Evolutionary conservation across 2,888 invertebrate species (phyloP), one percentile per base, ranked within the genome.

Genomic region (Diabrotica balteata): DNA sequence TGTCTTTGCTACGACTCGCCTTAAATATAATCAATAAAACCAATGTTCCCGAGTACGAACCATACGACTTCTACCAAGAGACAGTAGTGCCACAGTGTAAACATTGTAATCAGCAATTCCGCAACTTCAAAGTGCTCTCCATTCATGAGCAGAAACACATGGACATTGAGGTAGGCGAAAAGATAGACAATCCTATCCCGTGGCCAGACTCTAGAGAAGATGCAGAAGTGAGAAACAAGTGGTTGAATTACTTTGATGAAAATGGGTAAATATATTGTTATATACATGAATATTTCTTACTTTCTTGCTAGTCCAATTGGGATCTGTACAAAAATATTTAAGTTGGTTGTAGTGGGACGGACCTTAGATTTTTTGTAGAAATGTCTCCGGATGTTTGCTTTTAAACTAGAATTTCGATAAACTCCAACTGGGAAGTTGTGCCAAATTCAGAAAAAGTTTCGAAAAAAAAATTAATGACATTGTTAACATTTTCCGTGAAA

Each of bases 111-210:
- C 60, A 76, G 64, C 72, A 75, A 44, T 83, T 82, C 69, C 77
- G 76, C 44, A 80, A 80, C 65, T 72, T 78, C 17, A 79, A 80
- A 59, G 70, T 80, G 7, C 72, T 84, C 59, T 81, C 84, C 0
- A 43, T 79, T 10, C 84, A 84, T 65, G 84, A 84, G 75, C 63
- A 78, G 2, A 55, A 64, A 3, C 84, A 84, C 68, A 81, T 84
- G 64, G 81, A 79, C 62, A 78, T 83, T 10, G 81, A 82, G 54
- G 70, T 83, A 53, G 80, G 77, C 17, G 80, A 80, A 49, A 79
- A 77, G 70, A 81, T 84, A 5, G 84, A 84, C 69, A 75, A 76
- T 52, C 78, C 80, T 0, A 69, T 75, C 5, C 75, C 77, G 7
- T 83, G 82, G 83, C 77, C 78, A 51, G 71, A 72, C 7, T 71